These are phyloP conservation scores for Psylliodes chrysocephalus DNA, from an alignment of 2,888 invertebrate species.

Conservation along the genomic window DNA sequence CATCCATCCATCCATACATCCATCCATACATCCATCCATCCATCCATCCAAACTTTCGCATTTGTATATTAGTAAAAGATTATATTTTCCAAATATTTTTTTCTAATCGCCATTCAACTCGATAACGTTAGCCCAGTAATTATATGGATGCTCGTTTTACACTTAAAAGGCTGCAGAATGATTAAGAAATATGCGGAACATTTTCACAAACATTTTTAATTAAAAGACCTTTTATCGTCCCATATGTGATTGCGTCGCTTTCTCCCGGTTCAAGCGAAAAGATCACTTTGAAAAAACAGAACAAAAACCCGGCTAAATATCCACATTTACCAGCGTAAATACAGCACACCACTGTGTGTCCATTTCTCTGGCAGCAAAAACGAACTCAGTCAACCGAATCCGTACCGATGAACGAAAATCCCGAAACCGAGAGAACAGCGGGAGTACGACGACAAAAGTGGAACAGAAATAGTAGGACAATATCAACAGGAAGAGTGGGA, in stretches of 20 bases:
- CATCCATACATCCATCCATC: no score
- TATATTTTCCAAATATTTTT: no score
- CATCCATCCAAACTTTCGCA: no score
- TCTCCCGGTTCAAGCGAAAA: neutral
- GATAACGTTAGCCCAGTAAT: no score
- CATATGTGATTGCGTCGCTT: neutral
- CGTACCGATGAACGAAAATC: slow-evolving; percentile 42
- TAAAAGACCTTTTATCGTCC: no score
- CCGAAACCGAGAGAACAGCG: slow-evolving; percentile 26
- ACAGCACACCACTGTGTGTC: slow-evolving; percentile 29
- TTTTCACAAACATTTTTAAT: no score
- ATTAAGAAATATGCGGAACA: no score
- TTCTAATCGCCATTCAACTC: no score
- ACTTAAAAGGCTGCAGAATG: no score
- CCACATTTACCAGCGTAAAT: slow-evolving; percentile 8
- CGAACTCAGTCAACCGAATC: slow-evolving; percentile 35
- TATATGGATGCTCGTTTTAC: no score
- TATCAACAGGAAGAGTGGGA: slow-evolving; percentile 42
- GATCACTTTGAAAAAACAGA: neutral
- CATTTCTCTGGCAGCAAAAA: slow-evolving; percentile 27
- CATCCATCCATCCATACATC: no score
- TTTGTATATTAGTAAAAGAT: no score
- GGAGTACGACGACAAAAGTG: slow-evolving; percentile 29
- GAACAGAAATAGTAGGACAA: slow-evolving; percentile 35
- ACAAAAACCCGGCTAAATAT: slow-evolving; percentile 12